phyloP scores from a whole-genome alignment of 2,113 vertebrate genomes.

The Stigmatopora argus region DNA sequence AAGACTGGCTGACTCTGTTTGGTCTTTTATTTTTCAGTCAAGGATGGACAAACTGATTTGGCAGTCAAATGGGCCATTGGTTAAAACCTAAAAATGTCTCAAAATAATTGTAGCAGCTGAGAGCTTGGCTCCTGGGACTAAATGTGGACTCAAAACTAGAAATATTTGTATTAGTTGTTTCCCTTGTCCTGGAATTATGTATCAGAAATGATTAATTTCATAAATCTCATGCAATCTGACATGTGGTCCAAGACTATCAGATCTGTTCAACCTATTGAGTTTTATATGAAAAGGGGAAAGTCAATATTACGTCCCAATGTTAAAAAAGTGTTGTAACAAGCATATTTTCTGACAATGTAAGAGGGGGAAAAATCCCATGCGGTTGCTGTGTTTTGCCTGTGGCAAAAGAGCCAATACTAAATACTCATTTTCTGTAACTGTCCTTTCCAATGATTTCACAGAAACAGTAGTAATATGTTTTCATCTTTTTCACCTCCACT shows the following conservation, averaged over 20 bases:
- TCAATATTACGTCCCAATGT: background rate
- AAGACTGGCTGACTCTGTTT: constrained; percentile 29
- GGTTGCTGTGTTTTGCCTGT: background rate
- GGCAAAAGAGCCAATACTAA: background rate
- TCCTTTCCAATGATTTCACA: background rate
- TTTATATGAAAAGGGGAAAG: background rate
- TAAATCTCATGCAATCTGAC: background rate
- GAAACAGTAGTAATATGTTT: background rate
- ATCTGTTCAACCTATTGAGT: background rate
- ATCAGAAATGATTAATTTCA: background rate
- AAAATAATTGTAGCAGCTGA: background rate
- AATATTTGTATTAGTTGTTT: background rate
- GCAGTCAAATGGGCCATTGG: background rate
- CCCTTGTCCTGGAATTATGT: background rate
- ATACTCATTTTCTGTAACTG: background rate
- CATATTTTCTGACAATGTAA: background rate
- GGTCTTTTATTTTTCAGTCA: background rate
- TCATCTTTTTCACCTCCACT: background rate
- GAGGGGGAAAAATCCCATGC: background rate
- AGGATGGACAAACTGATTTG: background rate
- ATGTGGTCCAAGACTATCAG: background rate
- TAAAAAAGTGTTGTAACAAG: background rate
- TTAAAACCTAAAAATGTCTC: background rate
- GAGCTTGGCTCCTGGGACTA: background rate
- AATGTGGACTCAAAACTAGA: too few species aligned